Percentiles rank a stretch among this genome's conserved stretches.
Conservation (phyloP, 1,140 invertebrate species). For the Drosophila sulfurigaster region DNA sequence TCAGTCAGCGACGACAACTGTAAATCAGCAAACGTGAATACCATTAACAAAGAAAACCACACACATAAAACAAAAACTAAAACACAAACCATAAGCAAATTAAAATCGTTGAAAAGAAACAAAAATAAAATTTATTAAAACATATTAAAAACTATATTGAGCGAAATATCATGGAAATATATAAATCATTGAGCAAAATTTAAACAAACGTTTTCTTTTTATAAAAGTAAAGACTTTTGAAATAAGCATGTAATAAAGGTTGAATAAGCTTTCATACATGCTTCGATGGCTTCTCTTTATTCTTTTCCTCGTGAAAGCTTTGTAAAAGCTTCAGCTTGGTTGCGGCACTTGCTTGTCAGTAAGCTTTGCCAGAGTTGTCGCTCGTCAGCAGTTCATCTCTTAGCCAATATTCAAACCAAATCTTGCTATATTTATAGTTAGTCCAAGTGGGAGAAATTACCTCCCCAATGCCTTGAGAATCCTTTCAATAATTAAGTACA, state of each 20-base stretch:
- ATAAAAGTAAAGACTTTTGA: not conserved
- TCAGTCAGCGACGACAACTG: constrained; percentile 58
- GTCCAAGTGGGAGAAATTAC: not conserved
- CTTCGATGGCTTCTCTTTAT: not conserved
- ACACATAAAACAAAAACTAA: constrained; percentile 23
- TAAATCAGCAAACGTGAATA: constrained; percentile 70
- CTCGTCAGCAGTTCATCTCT: too few relatives aligned
- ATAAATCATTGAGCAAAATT: constrained; percentile 77
- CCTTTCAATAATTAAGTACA: constrained; percentile 65
- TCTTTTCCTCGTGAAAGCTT: not conserved
- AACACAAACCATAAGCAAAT: constrained; percentile 30
- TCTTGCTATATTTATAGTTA: not conserved
- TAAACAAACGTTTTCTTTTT: constrained; percentile 2
- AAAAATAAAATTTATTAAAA: constrained; percentile 73
- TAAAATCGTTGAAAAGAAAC: constrained; percentile 61
- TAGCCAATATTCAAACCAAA: not conserved
- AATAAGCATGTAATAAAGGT: too few relatives aligned
- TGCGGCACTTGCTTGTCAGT: not conserved
- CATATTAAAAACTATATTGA: constrained; percentile 77
- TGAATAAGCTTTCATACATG: not conserved
- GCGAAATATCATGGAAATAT: constrained; percentile 78
- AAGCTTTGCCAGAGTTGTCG: constrained; percentile 10
- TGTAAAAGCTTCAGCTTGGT: not conserved
- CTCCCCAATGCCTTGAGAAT: constrained; percentile 3
- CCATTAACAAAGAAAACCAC: constrained; percentile 16